Evolutionary conservation across 1,140 invertebrate species (phyloP), one percentile per base, ranked within the genome.

Genomic region (Macrosteles quadrilineatus): DNA sequence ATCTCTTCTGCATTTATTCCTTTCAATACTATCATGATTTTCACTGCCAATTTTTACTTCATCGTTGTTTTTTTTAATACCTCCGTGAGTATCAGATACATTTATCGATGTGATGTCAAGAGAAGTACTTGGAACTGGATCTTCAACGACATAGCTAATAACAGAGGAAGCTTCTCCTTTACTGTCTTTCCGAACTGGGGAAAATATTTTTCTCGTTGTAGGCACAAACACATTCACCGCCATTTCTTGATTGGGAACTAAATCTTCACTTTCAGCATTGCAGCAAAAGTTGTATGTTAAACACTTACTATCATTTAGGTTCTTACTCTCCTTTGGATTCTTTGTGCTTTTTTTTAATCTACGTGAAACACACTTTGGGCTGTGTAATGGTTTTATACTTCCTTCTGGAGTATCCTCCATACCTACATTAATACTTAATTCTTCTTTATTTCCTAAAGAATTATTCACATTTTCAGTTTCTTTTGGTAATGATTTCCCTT

Each of bases 191-290:
- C 85, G 83, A 11, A 91, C 84, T 0, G 90, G 88, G 0, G 89
- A 89, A 72, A 92, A 91, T 68, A 92, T 85, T 81, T 90, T 91
- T 30, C 89, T 83, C 59, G 88, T 91, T 0, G 90, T 92, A 76
- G 90, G 90, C 0, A 92, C 87, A 68, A 91, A 90, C 6, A 91
- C 83, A 77, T 81, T 82, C 21, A 76, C 76, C 64, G 80, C 70
- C 69, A 78, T 77, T 74, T 76, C 73, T 59, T 1, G 75, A 72
- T 1, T 25, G 1, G 73, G 69, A 45, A 25, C 69, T 70, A 50
- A 73, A 59, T 70, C 74, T 59, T 59, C 55, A 59, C 27, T 59
- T 9, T 25, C 2, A 9, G 72, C 64, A 47, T 69, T 23, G 40
- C 55, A 73, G 71, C 19, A 32, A 50, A 53, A 70, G 43, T 43